phyloP scores from a whole-genome alignment of 2,888 invertebrate species.

The Parelbella ahira region DNA sequence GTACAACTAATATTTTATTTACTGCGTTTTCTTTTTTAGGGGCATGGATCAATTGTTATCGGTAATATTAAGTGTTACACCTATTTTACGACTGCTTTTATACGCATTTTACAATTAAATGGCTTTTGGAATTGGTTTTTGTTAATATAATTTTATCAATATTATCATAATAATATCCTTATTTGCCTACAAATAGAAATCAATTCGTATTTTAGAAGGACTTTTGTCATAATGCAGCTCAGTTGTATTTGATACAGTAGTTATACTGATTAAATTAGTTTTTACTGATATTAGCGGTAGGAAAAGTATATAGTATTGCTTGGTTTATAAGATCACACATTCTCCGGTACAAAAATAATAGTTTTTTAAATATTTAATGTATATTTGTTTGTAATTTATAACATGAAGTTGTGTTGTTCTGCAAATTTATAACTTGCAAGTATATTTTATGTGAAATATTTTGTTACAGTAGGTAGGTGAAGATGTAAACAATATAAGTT shows the following conservation, averaged over 20 bases:
- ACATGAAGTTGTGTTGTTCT: constrained; percentile 1
- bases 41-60: background rate
- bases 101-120: constrained; percentile 16
- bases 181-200: too few relatives aligned
- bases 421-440: too few relatives aligned
- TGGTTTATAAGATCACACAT: constrained; percentile 13
- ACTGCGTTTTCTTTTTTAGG: too few relatives aligned
- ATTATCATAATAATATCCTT: too few relatives aligned
- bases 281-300: constrained; percentile 1
- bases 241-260: constrained; percentile 5
- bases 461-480: too few relatives aligned
- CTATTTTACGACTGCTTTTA: constrained; percentile 22
- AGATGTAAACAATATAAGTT: too few relatives aligned
- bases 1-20: too few relatives aligned
- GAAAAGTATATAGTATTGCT: constrained; percentile 8
- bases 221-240: constrained; percentile 2
- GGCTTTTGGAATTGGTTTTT: constrained; percentile 3
- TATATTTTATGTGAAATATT: too few relatives aligned
- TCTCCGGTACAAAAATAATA: constrained; percentile 15
- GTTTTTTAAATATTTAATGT: constrained; percentile 19
- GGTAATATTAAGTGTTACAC: constrained; percentile 7
- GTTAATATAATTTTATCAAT: too few relatives aligned
- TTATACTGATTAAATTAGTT: constrained; percentile 1
- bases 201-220: constrained; percentile 3
- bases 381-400: constrained; percentile 22